Percentiles rank a stretch among this genome's conserved stretches.
These are phyloP conservation scores for Formica selysi DNA, from an alignment of 1,140 invertebrate genomes.

Conservation along the genomic window DNA sequence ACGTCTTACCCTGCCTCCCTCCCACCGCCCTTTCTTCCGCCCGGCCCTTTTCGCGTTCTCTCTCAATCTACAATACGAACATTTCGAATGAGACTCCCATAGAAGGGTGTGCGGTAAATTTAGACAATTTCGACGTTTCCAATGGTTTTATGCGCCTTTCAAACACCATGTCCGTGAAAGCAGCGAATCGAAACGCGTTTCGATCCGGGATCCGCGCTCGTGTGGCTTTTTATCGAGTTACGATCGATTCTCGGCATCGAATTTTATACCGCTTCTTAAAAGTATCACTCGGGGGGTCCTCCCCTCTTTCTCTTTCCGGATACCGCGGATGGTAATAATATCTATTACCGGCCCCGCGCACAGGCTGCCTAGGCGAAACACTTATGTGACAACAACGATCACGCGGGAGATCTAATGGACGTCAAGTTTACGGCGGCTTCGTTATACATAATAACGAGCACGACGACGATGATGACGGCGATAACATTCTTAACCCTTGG, in stretches of 20 bases:
- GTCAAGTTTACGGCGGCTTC: slow-evolving; percentile 47
- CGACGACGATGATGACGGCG: slow-evolving; percentile 18
- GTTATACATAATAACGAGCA: slow-evolving; percentile 58
- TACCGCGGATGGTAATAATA: slow-evolving; percentile 6
- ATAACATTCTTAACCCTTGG: slow-evolving; percentile 53
- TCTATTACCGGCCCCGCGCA: slow-evolving; percentile 49
- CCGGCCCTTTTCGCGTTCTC: slow-evolving; percentile 62
- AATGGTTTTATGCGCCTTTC: slow-evolving; percentile 51
- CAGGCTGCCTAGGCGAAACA: slow-evolving; percentile 27
- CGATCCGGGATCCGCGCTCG: neutral
- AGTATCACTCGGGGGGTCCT: slow-evolving; percentile 20
- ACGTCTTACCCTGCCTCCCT: neutral
- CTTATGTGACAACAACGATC: slow-evolving; percentile 39
- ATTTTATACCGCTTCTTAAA: slow-evolving; percentile 25
- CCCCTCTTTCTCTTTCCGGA: slow-evolving; percentile 28
- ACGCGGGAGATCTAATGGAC: slow-evolving; percentile 51
- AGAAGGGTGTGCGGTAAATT: slow-evolving; percentile 40
- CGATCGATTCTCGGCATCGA: slow-evolving; percentile 42
- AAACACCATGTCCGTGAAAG: neutral
- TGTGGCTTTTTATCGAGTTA: slow-evolving; percentile 22
- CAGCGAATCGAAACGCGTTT: neutral
- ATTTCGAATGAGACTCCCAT: neutral
- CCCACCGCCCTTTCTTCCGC: slow-evolving; percentile 3
- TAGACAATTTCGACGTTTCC: slow-evolving; percentile 22
- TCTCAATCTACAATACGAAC: slow-evolving; percentile 45